A percentile compares a stretch with the other conserved stretches of the same genome.
phyloP scores from a whole-genome alignment of 1,140 invertebrate species.

The Bombus superbus region DNA sequence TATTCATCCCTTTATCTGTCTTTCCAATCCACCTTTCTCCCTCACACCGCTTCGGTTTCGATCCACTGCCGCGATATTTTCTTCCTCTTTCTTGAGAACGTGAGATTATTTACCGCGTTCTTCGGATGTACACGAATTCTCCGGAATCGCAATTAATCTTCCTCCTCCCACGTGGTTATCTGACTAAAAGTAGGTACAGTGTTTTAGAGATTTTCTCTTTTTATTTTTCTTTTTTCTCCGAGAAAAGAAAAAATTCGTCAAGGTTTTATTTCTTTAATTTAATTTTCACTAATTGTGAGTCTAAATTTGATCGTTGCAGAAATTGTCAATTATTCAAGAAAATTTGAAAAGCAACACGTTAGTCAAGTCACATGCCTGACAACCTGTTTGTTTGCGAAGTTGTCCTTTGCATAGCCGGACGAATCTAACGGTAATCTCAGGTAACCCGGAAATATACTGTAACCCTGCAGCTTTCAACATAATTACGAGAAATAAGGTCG shows the following conservation, averaged over 20 bases:
- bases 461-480: not conserved
- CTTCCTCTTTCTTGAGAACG: not conserved
- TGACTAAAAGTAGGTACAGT: not conserved
- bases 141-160: slow-evolving; percentile 22
- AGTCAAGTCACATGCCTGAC: too few relatives aligned
- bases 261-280: too few relatives aligned
- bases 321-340: too few relatives aligned
- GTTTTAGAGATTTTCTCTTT: not conserved
- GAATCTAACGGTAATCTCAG: not conserved
- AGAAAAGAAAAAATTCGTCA: too few relatives aligned
- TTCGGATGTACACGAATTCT: slow-evolving; percentile 39
- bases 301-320: too few relatives aligned
- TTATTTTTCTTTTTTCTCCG: too few relatives aligned
- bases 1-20: slow-evolving; percentile 41
- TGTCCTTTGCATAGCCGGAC: too few relatives aligned
- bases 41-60: slow-evolving; percentile 29
- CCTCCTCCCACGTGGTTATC: not conserved
- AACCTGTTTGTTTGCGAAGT: too few relatives aligned
- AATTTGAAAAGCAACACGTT: too few relatives aligned
- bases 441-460: slow-evolving; percentile 32
- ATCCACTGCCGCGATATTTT: slow-evolving; percentile 39
- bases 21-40: slow-evolving; percentile 24
- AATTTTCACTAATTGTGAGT: too few relatives aligned
- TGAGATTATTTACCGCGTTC: slow-evolving; percentile 45
- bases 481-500: slow-evolving; percentile 68